Evolutionary conservation across 2,888 invertebrate genomes (phyloP).

Genomic region (Willowsia nigromaculata): DNA sequence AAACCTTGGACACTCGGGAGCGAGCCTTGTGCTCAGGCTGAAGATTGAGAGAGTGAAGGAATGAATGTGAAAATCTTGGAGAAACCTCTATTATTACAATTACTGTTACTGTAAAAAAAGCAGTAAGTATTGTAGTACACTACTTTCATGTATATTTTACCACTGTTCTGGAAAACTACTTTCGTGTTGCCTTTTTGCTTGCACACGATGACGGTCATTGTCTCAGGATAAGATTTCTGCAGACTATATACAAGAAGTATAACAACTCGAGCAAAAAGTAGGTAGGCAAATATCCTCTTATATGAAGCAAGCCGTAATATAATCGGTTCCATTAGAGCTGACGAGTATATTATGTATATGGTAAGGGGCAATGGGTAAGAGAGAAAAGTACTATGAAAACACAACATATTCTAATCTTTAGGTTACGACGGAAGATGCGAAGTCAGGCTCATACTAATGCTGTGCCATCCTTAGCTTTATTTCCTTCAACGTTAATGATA

Average conservation of each 20-base stretch:
- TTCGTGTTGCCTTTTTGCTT: background rate
- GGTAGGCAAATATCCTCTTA: background rate
- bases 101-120: conserved; percentile 37
- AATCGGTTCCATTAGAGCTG: background rate
- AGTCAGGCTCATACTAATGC: too few relatives aligned
- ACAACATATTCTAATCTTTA: background rate
- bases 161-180: background rate
- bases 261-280: background rate
- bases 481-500: conserved; percentile 40
- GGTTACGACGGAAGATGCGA: too few relatives aligned
- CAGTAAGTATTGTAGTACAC: background rate
- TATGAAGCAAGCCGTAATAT: background rate
- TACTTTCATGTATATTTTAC: conserved; percentile 34
- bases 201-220: conserved; percentile 7
- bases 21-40: background rate
- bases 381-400: background rate
- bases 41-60: background rate
- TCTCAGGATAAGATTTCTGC: conserved; percentile 16
- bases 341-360: background rate
- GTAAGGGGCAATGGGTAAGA: background rate
- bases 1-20: conserved; percentile 28
- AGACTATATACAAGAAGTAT: background rate
- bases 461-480: conserved; percentile 16
- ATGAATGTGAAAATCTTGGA: conserved; percentile 59
- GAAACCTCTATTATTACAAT: conserved; percentile 51